Conservation (phyloP, 30 jellyfish, hydroid and myxozoan species). For the Cassiopea xamachana region DNA sequence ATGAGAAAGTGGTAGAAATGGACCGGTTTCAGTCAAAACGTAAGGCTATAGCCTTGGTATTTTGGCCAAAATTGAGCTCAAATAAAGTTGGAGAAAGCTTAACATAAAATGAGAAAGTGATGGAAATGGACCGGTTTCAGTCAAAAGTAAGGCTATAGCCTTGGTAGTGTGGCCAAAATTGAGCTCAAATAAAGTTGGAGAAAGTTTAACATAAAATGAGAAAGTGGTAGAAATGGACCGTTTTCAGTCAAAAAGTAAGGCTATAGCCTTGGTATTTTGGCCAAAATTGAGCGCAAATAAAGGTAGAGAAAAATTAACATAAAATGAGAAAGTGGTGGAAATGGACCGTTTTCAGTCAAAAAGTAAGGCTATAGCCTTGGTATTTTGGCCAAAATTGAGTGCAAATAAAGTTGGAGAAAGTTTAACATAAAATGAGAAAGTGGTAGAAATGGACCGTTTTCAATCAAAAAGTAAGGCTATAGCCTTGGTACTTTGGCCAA, state of each 20-base stretch:
- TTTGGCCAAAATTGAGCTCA: neutral
- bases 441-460: neutral
- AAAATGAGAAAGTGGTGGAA: neutral
- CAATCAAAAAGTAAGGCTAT: neutral
- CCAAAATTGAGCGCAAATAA: neutral
- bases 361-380: conserved; percentile 11
- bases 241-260: neutral
- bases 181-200: neutral
- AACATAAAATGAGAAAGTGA: neutral
- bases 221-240: neutral
- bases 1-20: neutral
- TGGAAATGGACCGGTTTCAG: neutral
- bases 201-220: neutral
- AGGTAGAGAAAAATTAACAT: neutral
- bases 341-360: neutral
- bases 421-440: neutral
- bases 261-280: conserved; percentile 11
- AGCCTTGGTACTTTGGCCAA: too few species aligned
- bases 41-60: conserved; percentile 17
- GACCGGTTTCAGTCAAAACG: neutral
- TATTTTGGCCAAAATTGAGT: neutral
- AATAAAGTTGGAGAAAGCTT: neutral
- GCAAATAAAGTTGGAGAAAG: neutral
- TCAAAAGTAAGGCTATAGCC: conserved; percentile 6
- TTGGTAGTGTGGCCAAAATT: neutral